Conservation (phyloP, 2,888 invertebrate species). For the Acanthococcus lagerstroemiae region DNA sequence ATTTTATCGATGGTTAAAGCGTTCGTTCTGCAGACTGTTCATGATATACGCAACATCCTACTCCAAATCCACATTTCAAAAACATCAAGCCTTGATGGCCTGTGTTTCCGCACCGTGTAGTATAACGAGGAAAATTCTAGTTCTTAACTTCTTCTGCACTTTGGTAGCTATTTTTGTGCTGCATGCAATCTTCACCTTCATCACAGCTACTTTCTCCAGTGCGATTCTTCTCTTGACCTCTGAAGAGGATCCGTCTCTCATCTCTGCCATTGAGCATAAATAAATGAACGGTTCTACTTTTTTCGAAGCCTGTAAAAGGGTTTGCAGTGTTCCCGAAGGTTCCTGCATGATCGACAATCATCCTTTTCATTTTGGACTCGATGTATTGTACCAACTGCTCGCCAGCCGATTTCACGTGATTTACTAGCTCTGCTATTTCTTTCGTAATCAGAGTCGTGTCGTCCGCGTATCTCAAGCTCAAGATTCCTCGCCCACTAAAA, state of each 20-base stretch:
- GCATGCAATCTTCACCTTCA: neutral
- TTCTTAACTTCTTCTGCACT: too few relatives aligned
- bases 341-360: neutral
- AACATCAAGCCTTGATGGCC: neutral
- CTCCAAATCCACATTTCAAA: neutral
- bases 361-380: neutral
- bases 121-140: neutral
- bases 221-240: neutral
- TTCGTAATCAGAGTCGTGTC: too few relatives aligned
- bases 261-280: neutral
- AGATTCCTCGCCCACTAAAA: too few relatives aligned
- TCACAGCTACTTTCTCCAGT: neutral
- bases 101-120: neutral
- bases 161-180: too few relatives aligned
- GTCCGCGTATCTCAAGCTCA: too few relatives aligned
- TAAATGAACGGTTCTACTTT: neutral
- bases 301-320: neutral
- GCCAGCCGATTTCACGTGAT: too few relatives aligned
- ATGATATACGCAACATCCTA: neutral
- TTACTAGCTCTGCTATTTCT: too few relatives aligned
- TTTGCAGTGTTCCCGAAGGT: neutral
- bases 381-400: too few relatives aligned
- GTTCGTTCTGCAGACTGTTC: neutral
- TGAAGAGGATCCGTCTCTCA: neutral
- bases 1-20: neutral